Evolutionary conservation across 2,888 invertebrate species (phyloP).

Genomic region (Gymnocheta viridis): DNA sequence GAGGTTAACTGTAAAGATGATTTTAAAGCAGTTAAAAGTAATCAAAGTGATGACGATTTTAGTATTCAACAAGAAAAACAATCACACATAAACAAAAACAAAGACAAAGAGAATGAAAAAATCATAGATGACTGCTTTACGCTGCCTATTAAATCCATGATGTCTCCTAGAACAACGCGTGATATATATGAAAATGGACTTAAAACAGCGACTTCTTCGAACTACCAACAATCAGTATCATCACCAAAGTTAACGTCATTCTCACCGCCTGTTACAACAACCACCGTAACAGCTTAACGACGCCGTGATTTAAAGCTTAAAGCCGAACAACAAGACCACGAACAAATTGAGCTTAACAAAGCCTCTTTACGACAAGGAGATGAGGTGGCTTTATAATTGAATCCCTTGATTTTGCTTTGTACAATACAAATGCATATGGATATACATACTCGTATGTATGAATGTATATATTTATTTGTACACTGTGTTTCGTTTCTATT

Average conservation of each 20-base stretch:
- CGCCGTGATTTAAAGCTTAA: slow-evolving; percentile 75
- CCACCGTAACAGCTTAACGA: slow-evolving; percentile 75
- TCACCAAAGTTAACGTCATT: slow-evolving; percentile 9
- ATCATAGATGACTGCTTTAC: slow-evolving; percentile 55
- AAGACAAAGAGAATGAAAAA: slow-evolving; percentile 25
- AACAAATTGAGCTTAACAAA: slow-evolving; percentile 73
- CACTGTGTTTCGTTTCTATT: slow-evolving; percentile 16
- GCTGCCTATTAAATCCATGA: slow-evolving; percentile 57
- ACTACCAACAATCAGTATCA: slow-evolving; percentile 23
- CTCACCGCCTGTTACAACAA: slow-evolving; percentile 41
- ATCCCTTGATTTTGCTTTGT: slow-evolving; percentile 2
- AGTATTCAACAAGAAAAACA: slow-evolving; percentile 22
- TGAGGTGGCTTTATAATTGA: slow-evolving; percentile 77
- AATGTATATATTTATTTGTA: neutral
- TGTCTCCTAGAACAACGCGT: slow-evolving; percentile 63
- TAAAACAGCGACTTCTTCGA: slow-evolving; percentile 36
- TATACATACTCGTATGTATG: neutral
- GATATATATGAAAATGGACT: slow-evolving; percentile 66
- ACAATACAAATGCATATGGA: slow-evolving; percentile 11
- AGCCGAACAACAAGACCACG: slow-evolving; percentile 75
- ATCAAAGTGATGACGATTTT: slow-evolving; percentile 36
- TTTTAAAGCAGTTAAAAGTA: slow-evolving; percentile 38
- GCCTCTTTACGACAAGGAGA: slow-evolving; percentile 74
- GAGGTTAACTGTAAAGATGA: slow-evolving; percentile 28
- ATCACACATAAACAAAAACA: slow-evolving; percentile 4